These are phyloP conservation scores for Himalopsyche tibetana DNA, from an alignment of 2,888 invertebrate species.

Conservation along the genomic window DNA sequence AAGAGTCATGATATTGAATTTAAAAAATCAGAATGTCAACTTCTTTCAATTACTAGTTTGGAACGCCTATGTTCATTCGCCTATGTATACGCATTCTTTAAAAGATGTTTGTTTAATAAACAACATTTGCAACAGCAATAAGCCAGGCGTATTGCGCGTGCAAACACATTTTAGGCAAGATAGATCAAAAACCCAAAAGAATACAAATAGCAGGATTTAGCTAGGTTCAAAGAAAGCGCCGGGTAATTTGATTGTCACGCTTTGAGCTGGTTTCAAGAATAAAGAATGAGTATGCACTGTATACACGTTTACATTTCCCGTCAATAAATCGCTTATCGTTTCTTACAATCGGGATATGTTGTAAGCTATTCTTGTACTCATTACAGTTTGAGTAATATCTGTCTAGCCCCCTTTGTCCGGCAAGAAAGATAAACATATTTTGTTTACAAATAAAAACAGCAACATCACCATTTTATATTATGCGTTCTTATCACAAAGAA, in stretches of 20 bases:
- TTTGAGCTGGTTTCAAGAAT: slow-evolving; percentile 19
- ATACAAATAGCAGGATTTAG: slow-evolving; percentile 42
- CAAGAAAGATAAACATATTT: neutral
- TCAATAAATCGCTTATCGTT: slow-evolving; percentile 5
- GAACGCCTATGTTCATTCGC: neutral
- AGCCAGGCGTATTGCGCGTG: slow-evolving; percentile 12
- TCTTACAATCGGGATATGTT: neutral
- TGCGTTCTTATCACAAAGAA: too few relatives aligned
- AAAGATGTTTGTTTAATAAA: slow-evolving; percentile 10
- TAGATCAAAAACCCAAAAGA: slow-evolving; percentile 40
- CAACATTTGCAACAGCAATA: slow-evolving; percentile 17
- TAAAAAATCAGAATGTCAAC: neutral
- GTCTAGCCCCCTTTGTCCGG: neutral
- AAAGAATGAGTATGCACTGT: slow-evolving; percentile 11
- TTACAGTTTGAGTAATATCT: slow-evolving; percentile 1
- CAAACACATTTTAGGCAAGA: slow-evolving; percentile 22
- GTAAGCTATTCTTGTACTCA: slow-evolving; percentile 3
- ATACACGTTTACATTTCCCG: neutral
- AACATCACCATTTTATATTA: too few relatives aligned
- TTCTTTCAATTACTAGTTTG: neutral
- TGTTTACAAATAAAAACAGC: neutral
- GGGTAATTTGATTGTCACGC: slow-evolving; percentile 37
- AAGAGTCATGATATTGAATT: neutral
- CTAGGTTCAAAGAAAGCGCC: slow-evolving; percentile 33
- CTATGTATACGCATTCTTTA: slow-evolving; percentile 1